A percentile compares a stretch with the other conserved stretches of the same genome.
Evolutionary conservation across 2,113 vertebrate species (phyloP).

Genomic region (Castor canadensis): DNA sequence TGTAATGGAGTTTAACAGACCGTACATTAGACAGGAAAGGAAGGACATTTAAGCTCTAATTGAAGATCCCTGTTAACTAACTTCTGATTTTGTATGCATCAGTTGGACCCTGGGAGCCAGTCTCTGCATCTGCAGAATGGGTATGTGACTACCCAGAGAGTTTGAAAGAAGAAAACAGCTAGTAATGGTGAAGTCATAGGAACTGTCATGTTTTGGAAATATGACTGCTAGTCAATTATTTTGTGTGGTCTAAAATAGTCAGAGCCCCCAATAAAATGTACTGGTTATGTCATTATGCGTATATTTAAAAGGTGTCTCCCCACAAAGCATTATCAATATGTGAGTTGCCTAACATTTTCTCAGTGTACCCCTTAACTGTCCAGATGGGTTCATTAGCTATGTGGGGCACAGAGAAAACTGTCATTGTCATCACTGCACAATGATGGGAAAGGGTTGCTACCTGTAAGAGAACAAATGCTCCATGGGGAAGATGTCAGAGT

Average conservation of each 20-base stretch:
- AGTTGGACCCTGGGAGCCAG: neutral
- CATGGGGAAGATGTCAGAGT: neutral
- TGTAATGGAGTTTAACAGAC: neutral
- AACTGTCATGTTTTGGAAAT: neutral
- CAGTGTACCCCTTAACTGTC: neutral
- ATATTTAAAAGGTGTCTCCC: neutral
- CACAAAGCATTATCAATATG: neutral
- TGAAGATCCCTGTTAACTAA: neutral
- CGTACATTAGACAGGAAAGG: neutral
- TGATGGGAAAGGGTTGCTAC: neutral
- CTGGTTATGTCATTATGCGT: neutral
- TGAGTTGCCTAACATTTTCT: neutral
- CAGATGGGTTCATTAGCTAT: neutral
- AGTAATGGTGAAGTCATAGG: neutral
- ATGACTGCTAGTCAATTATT: neutral
- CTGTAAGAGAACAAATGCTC: neutral
- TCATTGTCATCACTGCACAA: neutral
- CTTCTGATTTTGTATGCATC: constrained; percentile 9
- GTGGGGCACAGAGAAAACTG: neutral
- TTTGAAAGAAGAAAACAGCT: neutral
- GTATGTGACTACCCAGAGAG: neutral
- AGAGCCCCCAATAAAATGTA: neutral
- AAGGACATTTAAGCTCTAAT: neutral
- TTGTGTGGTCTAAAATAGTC: neutral
- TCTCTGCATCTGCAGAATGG: neutral